Evolutionary conservation across 2,888 invertebrate species (phyloP), one percentile per base, ranked within the genome.

Genomic region (Tipula unca): DNA sequence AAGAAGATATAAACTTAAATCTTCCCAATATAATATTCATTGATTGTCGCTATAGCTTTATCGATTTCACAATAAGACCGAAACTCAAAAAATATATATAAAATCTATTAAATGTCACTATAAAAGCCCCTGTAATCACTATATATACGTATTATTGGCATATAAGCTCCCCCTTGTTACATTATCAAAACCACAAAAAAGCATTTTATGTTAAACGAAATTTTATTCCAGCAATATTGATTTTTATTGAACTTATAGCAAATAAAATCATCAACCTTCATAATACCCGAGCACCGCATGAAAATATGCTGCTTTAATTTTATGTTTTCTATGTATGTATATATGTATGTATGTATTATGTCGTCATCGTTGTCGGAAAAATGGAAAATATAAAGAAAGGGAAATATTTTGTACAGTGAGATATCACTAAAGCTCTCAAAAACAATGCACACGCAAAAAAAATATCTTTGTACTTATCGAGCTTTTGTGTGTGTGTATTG

Each of bases 251-350:
- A 69, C 69, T 69, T 69, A n/a, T n/a, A 25, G 25, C 69, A 13
- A 69, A 69, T 69, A 25, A 69, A 69, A 69, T 25, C 69, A 69
- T 69, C 69, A 69, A 69, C 69, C 69, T 69, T 69, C 69, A 69
- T 25, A 69, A 69, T 69, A 69, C 10, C 25, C 69, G 25, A 69
- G 69, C 69, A 69, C 25, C n/a, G n/a, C 69, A 69, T 69, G 69
- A 69, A 69, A 69, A 69, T 69, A 69, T 69, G 69, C 69, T 69
- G 69, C 69, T 69, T 69, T 69, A 69, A 69, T 69, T 69, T 69
- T 69, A 25, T 69, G 10, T 69, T 10, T 69, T 69, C 13, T 1
- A 25, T 25, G 10, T 69, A 25, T 69, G 8, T 69, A 10, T 69
- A 4, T 69, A n/a, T 25, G 10, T 69, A 25, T 69, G 48, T 54